Evolutionary conservation across 2,797 vertebrate species (phyloP), one percentile per base, ranked within the genome.

Genomic region (Sebastes oblongus): DNA sequence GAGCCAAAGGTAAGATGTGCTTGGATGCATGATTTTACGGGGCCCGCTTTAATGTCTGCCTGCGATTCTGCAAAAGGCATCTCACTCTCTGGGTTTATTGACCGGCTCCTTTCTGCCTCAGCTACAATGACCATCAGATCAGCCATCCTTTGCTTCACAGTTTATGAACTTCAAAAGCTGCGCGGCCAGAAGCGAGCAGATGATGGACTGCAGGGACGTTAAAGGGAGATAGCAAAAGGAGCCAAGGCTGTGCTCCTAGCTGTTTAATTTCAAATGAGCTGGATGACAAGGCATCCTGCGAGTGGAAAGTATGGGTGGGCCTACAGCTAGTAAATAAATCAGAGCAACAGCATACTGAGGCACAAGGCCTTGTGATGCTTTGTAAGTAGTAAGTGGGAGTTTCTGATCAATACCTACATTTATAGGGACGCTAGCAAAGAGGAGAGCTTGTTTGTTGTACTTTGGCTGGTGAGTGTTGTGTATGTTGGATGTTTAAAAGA

Each of bases 51-150:
- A 85, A 91, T 82, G 79, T 85, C 67, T 70, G 68, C 60, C 66
- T 66, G 64, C 22, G 5, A 66, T 71, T 81, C 78, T 80, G 76
- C 50, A 59, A 80, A 86, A 82, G 70, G 85, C 78, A 82, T 85
- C 86, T 89, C 85, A 78, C 81, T 91, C 87, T 75, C 61, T 54
- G 70, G 61, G 56, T 93, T 92, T 91, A 92, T 90, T 86, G 88
- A 91, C 66, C 66, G 55, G 79, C 32, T 67, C 80, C 86, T 91
- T 75, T 89, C 86, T 80, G 83, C 89, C 80, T 94, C 85, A 22
- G 83, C 86, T 83, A 83, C 81, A 80, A n/a, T 85, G 91, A 89
- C 87, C 91, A 93, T 93, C 92, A 89, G 89, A 88, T 88, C 90
- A 89, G 85, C 87, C 91, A 87, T 87, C 88, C 89, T 85, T 90